These are phyloP conservation scores for Drosophila antonietae DNA, from an alignment of 2,888 invertebrate genomes.

Conservation along the genomic window DNA sequence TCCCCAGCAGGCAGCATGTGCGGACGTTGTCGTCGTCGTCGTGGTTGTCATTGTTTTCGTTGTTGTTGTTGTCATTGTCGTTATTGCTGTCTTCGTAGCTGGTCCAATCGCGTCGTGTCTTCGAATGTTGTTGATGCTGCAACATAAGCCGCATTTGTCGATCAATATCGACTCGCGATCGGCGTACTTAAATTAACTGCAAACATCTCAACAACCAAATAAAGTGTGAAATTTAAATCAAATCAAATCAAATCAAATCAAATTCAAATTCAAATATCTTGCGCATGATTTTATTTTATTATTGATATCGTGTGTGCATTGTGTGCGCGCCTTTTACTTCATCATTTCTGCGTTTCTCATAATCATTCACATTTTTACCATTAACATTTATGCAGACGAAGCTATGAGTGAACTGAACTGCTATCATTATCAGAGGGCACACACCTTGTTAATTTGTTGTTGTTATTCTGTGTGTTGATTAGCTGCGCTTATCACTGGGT, in stretches of 20 bases:
- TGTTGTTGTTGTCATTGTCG: constrained; percentile 21
- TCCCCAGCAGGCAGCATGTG: constrained; percentile 84
- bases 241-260: neutral
- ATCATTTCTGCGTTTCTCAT: constrained; percentile 19
- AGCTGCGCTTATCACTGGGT: constrained; percentile 44
- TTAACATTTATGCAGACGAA: constrained; percentile 3
- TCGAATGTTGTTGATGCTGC: constrained; percentile 28
- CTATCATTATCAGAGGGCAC: constrained; percentile 43
- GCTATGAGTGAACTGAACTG: constrained; percentile 12
- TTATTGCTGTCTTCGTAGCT: constrained; percentile 35
- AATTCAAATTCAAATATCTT: constrained; percentile 1
- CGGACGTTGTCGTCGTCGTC: constrained; percentile 78
- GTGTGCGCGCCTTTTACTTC: constrained; percentile 13
- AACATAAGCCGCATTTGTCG: constrained; percentile 16
- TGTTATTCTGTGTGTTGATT: constrained; percentile 39
- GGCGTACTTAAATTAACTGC: constrained; percentile 23
- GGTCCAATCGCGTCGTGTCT: constrained; percentile 42
- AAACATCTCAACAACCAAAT: constrained; percentile 3
- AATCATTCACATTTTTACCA: constrained; percentile 30
- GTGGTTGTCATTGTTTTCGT: constrained; percentile 32
- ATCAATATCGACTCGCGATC: constrained; percentile 29
- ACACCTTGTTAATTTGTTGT: constrained; percentile 37
- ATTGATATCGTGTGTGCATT: constrained; percentile 7
- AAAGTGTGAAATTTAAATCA: constrained; percentile 28
- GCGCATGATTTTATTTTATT: constrained; percentile 4